Evolutionary conservation across 2,888 invertebrate species (phyloP), one percentile per base, ranked within the genome.

Genomic region (Argyresthia albistria): DNA sequence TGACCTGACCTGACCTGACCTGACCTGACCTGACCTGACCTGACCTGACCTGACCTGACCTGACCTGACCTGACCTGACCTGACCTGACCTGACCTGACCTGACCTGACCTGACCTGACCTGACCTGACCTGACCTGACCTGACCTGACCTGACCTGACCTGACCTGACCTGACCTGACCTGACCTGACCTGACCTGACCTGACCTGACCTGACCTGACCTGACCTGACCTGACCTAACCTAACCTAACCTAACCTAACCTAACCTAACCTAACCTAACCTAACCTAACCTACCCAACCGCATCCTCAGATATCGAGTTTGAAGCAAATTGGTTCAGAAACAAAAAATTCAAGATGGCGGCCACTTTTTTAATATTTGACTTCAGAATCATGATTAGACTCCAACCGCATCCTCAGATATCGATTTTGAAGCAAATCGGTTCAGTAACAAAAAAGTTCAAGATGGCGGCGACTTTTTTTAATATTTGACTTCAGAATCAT

Each of bases 151-250:
- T 55, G 53, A 54, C 57, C 59, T 57, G 59, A 60, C 60, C 59
- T 59, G 58, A 59, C 58, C 60, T 59, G 58, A 59, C 59, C 59
- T 61, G 59, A 61, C 61, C 61, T 59, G 60, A 59, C 59, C 61
- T 59, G 59, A 61, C 59, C 61, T 59, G 59, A 61, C 60, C 60
- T 59, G 59, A 57, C 59, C 56, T 56, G 57, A 58, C 58, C 59
- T 57, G 59, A 50, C 50, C 50, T 43, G 25, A 50, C 42, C 50
- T 43, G 25, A 50, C 42, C 50, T 43, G 25, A 50, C 39, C 50
- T 50, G 42, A 50, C 50, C 50, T 50, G 42, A 50, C 50, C 50
- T 50, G 43, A 50, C 50, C 50, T 50, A 50, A 50, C 50, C 50
- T 50, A 50, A 50, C 1, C 43, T 12, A n/a, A 43, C 43, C 43